Conservation (phyloP, 1,140 invertebrate species). For the Meloidogyne floridensis region DNA sequence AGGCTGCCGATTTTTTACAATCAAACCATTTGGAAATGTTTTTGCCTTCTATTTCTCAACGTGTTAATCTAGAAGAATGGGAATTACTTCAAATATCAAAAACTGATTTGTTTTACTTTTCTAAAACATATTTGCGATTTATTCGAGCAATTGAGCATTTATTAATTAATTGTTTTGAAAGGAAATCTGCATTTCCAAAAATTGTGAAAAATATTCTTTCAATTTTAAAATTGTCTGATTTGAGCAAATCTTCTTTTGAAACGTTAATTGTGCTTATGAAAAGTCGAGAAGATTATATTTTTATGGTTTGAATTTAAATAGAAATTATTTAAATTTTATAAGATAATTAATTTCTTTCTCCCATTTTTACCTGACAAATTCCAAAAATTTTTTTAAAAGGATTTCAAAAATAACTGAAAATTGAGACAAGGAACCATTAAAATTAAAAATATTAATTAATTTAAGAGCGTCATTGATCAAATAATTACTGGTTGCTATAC, state of each 20-base stretch:
- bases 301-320: background rate
- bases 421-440: background rate
- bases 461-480: background rate
- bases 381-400: no score
- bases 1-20: slow-evolving; percentile 25
- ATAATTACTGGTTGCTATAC: slow-evolving; percentile 28
- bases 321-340: no score
- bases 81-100: background rate
- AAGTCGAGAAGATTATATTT: background rate
- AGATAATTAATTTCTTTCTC: no score
- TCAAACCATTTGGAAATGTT: slow-evolving; percentile 10
- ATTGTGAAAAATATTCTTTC: slow-evolving; percentile 24
- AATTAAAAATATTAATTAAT: background rate
- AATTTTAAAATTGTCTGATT: background rate
- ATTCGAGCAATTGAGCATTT: slow-evolving; percentile 18
- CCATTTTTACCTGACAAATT: no score
- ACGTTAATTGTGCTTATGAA: slow-evolving; percentile 25
- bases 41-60: slow-evolving; percentile 9
- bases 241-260: slow-evolving; percentile 12
- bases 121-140: background rate
- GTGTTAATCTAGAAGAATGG: slow-evolving; percentile 5
- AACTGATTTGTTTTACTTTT: slow-evolving; percentile 5
- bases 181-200: background rate
- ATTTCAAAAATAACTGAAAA: no score
- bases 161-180: slow-evolving; percentile 7